Evolutionary conservation across 2,797 vertebrate genomes (phyloP), one percentile per base, ranked within the genome.

Genomic region (Cirrhinus molitorella): DNA sequence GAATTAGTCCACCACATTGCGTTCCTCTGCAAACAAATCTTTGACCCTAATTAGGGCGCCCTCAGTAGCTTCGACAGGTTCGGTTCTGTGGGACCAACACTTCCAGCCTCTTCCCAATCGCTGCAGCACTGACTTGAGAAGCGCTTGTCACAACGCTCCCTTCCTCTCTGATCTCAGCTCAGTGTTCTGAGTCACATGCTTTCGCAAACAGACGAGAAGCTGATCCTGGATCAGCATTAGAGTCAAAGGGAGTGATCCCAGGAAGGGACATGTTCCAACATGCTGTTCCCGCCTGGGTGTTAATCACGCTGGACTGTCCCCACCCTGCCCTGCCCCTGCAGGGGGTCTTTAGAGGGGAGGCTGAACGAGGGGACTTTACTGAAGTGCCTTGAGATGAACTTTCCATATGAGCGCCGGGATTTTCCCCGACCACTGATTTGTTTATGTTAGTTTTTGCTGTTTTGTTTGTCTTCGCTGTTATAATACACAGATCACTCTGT

Each of bases 1-100:
- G 75, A 89, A 93, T 87, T 89, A 87, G 87, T 93, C 90, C 90
- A 91, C 89, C 91, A 93, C 79, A 91, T 92, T 93, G 91, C 90
- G 89, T 83, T 88, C 87, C 49, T 92, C 88, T 91, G 88, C 86
- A 85, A 91, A 88, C 91, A 93, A 92, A 91, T 90, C 88, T 79
- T 85, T 83, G 75, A 84, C 70, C 83, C 81, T 81, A 80, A 87
- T 87, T 85, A 83, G 84, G 59, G 76, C 45, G 53, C 63, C 83
- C 47, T 79, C 70, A 28, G 79, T 88, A 88, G 88, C 90, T 87
- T 89, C 87, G 89, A 89, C 87, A 83, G 87, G 71, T 91, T 89
- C 85, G 88, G 71, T 87, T 89, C 86, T 88, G 87, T 91, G 92
- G 86, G 92, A 93, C 85, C 83, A 80, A 80, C 78, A 67, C 71